Evolutionary conservation across 1,140 invertebrate species (phyloP).

Genomic region (Pomacea maculata): DNA sequence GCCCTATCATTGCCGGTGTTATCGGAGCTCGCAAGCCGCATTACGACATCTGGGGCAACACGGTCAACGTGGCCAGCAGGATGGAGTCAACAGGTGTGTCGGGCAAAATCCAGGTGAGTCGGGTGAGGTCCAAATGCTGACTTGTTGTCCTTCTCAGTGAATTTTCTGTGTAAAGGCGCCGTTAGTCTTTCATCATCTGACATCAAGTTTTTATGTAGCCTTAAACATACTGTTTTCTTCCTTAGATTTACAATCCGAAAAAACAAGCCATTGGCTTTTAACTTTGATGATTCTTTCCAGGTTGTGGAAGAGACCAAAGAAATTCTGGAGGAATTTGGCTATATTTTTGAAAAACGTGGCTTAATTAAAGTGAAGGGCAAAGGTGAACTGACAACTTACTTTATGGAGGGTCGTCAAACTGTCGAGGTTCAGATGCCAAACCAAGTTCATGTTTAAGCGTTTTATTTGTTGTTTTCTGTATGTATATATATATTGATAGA

Average conservation of each 20-base stretch:
- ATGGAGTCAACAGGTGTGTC: constrained; percentile 95
- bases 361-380: constrained; percentile 94
- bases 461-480: neutral
- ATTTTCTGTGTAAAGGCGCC: no score
- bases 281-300: constrained; percentile 65
- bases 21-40: constrained; percentile 85
- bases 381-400: constrained; percentile 94
- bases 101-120: constrained; percentile 85
- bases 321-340: constrained; percentile 87
- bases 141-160: no score
- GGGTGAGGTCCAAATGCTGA: no score
- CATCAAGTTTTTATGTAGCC: no score
- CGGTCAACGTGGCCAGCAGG: constrained; percentile 91
- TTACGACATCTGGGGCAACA: constrained; percentile 76
- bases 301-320: constrained; percentile 91
- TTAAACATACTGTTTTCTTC: neutral
- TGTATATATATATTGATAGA: neutral
- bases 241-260: neutral
- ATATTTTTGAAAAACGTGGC: constrained; percentile 89
- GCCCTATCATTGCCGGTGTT: constrained; percentile 86
- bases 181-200: no score
- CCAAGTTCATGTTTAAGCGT: constrained; percentile 15
- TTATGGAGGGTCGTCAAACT: constrained; percentile 69
- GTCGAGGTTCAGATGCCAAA: constrained; percentile 20
- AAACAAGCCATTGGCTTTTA: neutral